Evolutionary conservation across 2,888 invertebrate species (phyloP), one percentile per base, ranked within the genome.

Genomic region (Hanleya hanleyi): DNA sequence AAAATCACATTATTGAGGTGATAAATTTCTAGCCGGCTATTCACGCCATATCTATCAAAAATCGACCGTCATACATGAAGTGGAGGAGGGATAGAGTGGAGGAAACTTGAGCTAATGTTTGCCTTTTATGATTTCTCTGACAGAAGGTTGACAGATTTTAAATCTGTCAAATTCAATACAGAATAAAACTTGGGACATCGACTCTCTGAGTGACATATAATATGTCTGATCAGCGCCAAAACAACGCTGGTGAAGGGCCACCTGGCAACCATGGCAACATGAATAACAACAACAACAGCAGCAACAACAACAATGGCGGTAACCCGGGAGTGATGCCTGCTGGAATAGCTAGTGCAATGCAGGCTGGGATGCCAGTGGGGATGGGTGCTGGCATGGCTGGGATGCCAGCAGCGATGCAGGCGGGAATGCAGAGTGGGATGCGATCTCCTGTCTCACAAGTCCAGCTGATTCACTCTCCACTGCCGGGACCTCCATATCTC

Each of bases 401-500:
- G 18, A 57, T 57, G 57, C 1, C 5, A 15, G 57, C 57, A 18
- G 29, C 26, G 22, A 22, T 57, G 15, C 57, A 57, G 32, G 57
- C 57, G 26, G 29, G 32, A 22, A 57, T 57, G 57, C 32, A 22
- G 4, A 57, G 32, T 29, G 57, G 57, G 2, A 57, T 72, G 0
- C 72, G 72, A 18, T 41, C 72, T 29, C 64, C 72, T 1, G n/a
- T 72, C 18, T 68, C 68, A 35, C 72, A 72, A 49, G 74, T 87
- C 6, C 87, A 87, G 74, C 85, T 87, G 62, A 85, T 87, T 15
- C 83, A 83, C 9, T 86, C 86, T 73, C 79, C 83, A 4, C 82
- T 87, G 80, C 85, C 84, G 57, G 81, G 83, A 62, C 81, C 85
- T 36, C 79, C 85, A 2, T 87, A 84, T 67, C 73, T 85, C 67